Evolutionary conservation across 1,140 invertebrate genomes (phyloP).

Genomic region (Drosophila pandora): DNA sequence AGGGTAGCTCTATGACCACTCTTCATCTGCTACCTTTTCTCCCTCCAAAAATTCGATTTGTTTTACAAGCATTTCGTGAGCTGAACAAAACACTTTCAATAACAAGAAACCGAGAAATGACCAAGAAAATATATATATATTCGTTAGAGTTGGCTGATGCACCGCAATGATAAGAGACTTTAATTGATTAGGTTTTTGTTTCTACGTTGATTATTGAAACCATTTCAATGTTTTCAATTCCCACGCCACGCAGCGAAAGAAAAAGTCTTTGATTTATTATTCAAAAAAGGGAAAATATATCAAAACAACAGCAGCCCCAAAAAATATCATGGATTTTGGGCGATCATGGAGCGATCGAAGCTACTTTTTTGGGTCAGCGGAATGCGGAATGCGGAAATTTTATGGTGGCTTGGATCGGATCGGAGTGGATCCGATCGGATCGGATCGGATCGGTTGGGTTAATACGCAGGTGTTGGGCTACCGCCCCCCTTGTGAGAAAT

Average conservation of each 20-base stretch:
- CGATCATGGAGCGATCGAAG: constrained; percentile 9
- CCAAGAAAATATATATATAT: constrained; percentile 29
- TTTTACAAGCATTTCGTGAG: constrained; percentile 53
- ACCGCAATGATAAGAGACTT: constrained; percentile 82
- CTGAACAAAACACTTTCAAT: constrained; percentile 66
- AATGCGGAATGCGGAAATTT: constrained; percentile 7
- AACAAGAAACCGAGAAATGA: constrained; percentile 31
- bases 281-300: constrained; percentile 49
- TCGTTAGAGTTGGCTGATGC: constrained; percentile 67
- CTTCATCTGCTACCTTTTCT: neutral
- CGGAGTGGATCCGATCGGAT: neutral
- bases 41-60: constrained; percentile 39
- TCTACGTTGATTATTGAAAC: constrained; percentile 69
- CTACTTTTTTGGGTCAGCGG: constrained; percentile 1
- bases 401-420: neutral
- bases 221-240: constrained; percentile 71
- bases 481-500: constrained; percentile 58
- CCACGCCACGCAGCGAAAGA: constrained; percentile 61
- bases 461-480: constrained; percentile 73
- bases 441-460: constrained; percentile 30
- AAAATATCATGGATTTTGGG: constrained; percentile 15
- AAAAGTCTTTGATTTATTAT: constrained; percentile 58
- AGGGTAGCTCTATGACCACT: constrained; percentile 2
- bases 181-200: constrained; percentile 80
- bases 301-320: constrained; percentile 10